These are phyloP conservation scores for Melangyna quadrimaculata DNA, from an alignment of 2,888 invertebrate genomes.

Conservation along the genomic window DNA sequence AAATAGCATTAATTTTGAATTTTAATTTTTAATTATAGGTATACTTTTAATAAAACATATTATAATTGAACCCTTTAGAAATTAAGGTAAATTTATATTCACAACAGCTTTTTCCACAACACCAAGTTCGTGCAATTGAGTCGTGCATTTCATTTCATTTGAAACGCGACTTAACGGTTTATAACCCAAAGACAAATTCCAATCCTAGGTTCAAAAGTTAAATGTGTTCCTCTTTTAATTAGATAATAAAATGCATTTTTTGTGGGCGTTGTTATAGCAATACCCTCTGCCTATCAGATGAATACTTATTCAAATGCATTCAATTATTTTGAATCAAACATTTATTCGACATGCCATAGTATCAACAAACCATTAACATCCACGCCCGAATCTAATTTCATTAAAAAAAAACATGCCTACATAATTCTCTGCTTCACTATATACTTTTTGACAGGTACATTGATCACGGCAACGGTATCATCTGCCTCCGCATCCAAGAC, in stretches of 20 bases:
- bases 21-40: too few species aligned
- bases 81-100: too few species aligned
- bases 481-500: constrained; percentile 83
- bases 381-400: background rate
- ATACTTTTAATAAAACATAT: too few species aligned
- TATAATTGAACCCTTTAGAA: too few species aligned
- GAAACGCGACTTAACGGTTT: too few species aligned
- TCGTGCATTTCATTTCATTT: too few species aligned
- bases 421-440: background rate
- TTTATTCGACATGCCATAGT: background rate
- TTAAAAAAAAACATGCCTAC: too few species aligned
- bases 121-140: too few species aligned
- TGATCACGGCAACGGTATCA: constrained; percentile 83
- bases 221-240: background rate
- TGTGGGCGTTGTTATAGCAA: background rate
- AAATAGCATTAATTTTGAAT: too few species aligned
- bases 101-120: too few species aligned
- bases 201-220: too few species aligned
- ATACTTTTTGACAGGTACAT: constrained; percentile 80
- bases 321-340: background rate
- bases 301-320: background rate
- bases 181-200: too few species aligned
- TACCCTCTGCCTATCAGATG: background rate
- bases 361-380: background rate
- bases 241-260: background rate